A percentile compares a stretch with the other conserved stretches of the same genome.
Conservation (phyloP, 1,140 invertebrate genomes). For the Episyrphus balteatus region DNA sequence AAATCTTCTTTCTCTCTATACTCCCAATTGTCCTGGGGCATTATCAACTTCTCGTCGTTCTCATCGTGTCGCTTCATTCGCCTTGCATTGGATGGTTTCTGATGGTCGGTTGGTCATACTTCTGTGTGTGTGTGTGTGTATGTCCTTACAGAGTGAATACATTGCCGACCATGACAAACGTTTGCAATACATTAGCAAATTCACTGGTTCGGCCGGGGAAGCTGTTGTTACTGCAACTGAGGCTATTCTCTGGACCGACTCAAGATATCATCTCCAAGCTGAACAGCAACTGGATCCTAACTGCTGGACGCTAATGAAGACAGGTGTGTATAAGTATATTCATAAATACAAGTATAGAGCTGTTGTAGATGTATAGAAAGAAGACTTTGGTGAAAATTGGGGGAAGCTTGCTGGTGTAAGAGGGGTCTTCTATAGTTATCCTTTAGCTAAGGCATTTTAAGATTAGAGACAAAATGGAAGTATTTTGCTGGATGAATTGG, state of each 20-base stretch:
- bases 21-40: not conserved
- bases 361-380: not conserved
- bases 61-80: not conserved
- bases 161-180: slow-evolving; percentile 66
- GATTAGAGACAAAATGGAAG: no score
- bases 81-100: no score
- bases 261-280: slow-evolving; percentile 79
- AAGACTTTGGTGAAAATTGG: no score
- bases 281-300: slow-evolving; percentile 43
- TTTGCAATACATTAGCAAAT: slow-evolving; percentile 65
- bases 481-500: no score
- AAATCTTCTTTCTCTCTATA: not conserved
- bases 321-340: not conserved
- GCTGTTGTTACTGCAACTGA: slow-evolving; percentile 64
- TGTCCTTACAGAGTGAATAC: slow-evolving; percentile 63
- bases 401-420: no score
- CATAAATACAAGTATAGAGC: not conserved
- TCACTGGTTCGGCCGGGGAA: slow-evolving; percentile 74
- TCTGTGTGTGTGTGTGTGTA: not conserved
- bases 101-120: no score
- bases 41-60: not conserved
- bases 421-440: no score
- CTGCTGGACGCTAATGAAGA: slow-evolving; percentile 58
- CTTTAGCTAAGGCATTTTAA: no score
- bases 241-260: slow-evolving; percentile 87